Evolutionary conservation across 2,888 invertebrate genomes (phyloP).

Genomic region (Cacoxenus indagator): DNA sequence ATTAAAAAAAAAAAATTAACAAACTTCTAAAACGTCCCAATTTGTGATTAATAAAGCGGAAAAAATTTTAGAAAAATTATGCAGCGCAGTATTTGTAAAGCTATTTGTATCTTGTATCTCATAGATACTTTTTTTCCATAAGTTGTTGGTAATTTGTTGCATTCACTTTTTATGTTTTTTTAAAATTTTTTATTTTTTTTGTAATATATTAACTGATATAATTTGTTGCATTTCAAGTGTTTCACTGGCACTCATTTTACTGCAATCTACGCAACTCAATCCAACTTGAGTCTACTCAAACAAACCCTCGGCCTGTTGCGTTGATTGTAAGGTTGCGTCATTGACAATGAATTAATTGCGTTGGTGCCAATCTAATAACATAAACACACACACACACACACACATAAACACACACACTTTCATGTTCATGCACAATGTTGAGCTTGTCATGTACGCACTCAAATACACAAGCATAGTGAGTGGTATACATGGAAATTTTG

Average conservation of each 20-base stretch:
- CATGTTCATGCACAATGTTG: neutral
- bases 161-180: neutral
- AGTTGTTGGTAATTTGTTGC: too few relatives aligned
- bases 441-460: slow-evolving; percentile 7
- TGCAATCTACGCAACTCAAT: neutral
- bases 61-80: too few relatives aligned
- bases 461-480: neutral
- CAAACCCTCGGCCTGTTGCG: neutral
- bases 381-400: neutral
- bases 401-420: neutral
- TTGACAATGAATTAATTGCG: slow-evolving; percentile 55
- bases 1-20: too few relatives aligned
- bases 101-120: too few relatives aligned
- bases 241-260: neutral
- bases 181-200: neutral
- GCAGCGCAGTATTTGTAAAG: too few relatives aligned
- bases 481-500: slow-evolving; percentile 8
- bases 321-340: slow-evolving; percentile 51
- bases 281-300: neutral
- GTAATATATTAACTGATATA: neutral
- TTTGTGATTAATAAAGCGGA: too few relatives aligned
- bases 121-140: too few relatives aligned
- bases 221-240: slow-evolving; percentile 1
- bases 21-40: too few relatives aligned
- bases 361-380: slow-evolving; percentile 18